Evolutionary conservation across 2,797 vertebrate genomes (phyloP), one percentile per base, ranked within the genome.

Genomic region (Hippoglossus hippoglossus): DNA sequence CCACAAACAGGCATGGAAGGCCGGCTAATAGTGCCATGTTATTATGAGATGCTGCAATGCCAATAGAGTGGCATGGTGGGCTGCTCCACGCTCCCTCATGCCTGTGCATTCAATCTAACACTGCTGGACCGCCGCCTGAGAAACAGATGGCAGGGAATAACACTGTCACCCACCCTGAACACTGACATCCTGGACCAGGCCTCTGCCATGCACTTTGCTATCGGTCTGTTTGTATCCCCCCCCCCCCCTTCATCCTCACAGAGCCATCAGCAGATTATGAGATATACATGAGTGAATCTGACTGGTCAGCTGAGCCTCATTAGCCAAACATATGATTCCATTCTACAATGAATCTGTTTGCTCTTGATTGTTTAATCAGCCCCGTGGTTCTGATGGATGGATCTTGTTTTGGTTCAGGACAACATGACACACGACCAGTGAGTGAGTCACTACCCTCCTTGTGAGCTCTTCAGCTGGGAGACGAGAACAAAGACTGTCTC

Each of bases 141-240:
- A 89, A 90, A 93, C 95, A 95, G 94, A 95, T 95, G 94, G 95
- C 86, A 87, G 86, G 81, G 88, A 91, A 93, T 86, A 91, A 93
- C 90, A 91, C 90, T 87, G 90, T 90, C 90, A 91, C 88, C 91
- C 89, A 91, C 89, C 87, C 90, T 85, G 85, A 92, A 87, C 79
- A 68, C 84, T 84, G 90, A 93, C 91, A 93, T 90, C 90, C 88
- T 87, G 83, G 91, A 75, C 86, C 85, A 81, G 87, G 74, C 80
- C 87, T 89, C 55, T 3, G 44, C 84, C 80, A 76, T 15, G 55
- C 80, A 85, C 85, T 89, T 87, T 89, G 87, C 85, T 86, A 75
- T 84, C 87, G 84, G 87, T 85, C 88, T 87, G 83, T 70, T 87
- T 85, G 80, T 53, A 88, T n/a, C 41, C 59, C 63, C 56, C 41